Evolutionary conservation across 64 coral and sea anemone species (phyloP).

Genomic region (Actinia equina): DNA sequence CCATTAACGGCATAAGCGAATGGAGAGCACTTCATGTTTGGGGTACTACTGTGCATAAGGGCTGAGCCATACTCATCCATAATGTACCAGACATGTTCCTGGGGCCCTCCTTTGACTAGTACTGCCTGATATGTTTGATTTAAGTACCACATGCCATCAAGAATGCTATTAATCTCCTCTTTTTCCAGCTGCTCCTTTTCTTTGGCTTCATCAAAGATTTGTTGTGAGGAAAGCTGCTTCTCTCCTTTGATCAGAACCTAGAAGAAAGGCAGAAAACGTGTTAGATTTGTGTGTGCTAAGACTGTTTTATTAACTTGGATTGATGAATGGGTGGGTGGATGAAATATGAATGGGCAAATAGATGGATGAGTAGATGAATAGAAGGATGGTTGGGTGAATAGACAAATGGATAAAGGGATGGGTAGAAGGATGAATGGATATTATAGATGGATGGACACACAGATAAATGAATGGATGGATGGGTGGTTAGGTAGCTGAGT

Average conservation of each 20-base stretch:
- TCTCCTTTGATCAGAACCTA: constrained; percentile 81
- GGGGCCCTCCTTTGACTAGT: constrained; percentile 25
- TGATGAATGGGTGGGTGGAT: no score
- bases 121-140: constrained; percentile 85
- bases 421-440: no score
- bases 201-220: constrained; percentile 66
- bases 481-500: no score
- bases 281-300: no score
- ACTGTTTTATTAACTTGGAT: no score
- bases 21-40: constrained; percentile 74
- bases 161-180: constrained; percentile 25
- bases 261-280: neutral
- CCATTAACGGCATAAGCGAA: constrained; percentile 81
- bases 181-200: constrained; percentile 33
- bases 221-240: constrained; percentile 64
- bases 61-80: constrained; percentile 90
- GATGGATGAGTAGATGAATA: no score
- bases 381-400: no score
- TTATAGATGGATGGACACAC: no score
- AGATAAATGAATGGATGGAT: no score
- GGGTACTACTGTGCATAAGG: constrained; percentile 46
- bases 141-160: constrained; percentile 79
- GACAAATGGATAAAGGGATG: no score
- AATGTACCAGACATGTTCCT: constrained; percentile 68
- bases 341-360: no score